Conservation (phyloP, 2,797 vertebrate genomes). For the Clamator glandarius region DNA sequence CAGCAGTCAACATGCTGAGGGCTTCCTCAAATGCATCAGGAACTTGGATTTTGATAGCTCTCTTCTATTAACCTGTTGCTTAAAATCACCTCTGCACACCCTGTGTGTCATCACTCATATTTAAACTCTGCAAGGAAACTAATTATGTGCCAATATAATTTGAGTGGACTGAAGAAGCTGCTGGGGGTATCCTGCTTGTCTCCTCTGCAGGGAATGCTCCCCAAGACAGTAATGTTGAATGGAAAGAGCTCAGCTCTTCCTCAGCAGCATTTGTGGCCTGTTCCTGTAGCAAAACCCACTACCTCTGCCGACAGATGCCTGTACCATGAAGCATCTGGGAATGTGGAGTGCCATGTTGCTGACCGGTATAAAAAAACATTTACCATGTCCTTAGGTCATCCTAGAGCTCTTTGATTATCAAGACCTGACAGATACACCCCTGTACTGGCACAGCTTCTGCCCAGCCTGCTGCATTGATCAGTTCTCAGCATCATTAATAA, state of each 20-base stretch:
- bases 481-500: conserved; percentile 42
- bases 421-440: background rate
- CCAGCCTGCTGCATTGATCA: background rate
- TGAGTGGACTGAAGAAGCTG: background rate
- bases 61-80: background rate
- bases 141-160: background rate
- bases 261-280: background rate
- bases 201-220: background rate
- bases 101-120: background rate
- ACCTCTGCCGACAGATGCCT: background rate
- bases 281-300: background rate
- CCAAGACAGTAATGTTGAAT: background rate
- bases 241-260: background rate
- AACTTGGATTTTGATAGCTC: background rate
- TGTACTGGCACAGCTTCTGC: conserved; percentile 30
- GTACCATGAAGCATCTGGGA: background rate
- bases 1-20: background rate
- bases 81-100: background rate
- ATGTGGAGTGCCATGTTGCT: background rate
- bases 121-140: background rate
- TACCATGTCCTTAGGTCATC: conserved; percentile 15
- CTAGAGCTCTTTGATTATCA: conserved; percentile 59
- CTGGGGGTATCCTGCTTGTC: background rate
- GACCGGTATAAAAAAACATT: background rate
- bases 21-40: background rate